Evolutionary conservation across 2,113 vertebrate species (phyloP).

Genomic region (Prolemur simus): DNA sequence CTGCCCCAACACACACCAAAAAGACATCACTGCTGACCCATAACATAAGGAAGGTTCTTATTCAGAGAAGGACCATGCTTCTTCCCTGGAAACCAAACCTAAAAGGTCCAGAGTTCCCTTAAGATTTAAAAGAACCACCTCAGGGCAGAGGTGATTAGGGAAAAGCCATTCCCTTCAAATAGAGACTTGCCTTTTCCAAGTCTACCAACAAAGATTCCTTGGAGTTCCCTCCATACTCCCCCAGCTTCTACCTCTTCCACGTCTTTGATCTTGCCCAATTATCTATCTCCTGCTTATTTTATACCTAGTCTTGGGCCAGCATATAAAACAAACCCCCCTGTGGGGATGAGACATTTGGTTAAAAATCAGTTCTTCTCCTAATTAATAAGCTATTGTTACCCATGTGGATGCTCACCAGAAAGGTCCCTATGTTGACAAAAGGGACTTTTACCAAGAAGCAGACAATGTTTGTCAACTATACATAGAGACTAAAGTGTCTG

Average conservation of each 20-base stretch:
- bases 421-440: not conserved
- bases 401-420: not conserved
- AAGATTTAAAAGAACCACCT: no score
- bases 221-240: not conserved
- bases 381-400: not conserved
- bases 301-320: not conserved
- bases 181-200: not conserved
- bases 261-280: no score
- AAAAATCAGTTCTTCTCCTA: not conserved
- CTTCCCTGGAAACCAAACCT: not conserved
- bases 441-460: not conserved
- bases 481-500: not conserved
- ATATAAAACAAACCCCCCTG: not conserved
- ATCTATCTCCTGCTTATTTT: not conserved
- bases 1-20: not conserved
- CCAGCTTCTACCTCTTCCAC: not conserved
- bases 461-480: not conserved
- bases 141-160: not conserved
- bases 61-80: rapidly evolving
- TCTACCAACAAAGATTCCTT: not conserved
- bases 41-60: rapidly evolving
- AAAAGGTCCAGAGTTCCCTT: not conserved
- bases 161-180: not conserved
- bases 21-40: rapidly evolving
- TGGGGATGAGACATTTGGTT: not conserved